These are phyloP conservation scores for Arremon aurantiirostris DNA, from an alignment of 2,797 vertebrate genomes.

Conservation along the genomic window DNA sequence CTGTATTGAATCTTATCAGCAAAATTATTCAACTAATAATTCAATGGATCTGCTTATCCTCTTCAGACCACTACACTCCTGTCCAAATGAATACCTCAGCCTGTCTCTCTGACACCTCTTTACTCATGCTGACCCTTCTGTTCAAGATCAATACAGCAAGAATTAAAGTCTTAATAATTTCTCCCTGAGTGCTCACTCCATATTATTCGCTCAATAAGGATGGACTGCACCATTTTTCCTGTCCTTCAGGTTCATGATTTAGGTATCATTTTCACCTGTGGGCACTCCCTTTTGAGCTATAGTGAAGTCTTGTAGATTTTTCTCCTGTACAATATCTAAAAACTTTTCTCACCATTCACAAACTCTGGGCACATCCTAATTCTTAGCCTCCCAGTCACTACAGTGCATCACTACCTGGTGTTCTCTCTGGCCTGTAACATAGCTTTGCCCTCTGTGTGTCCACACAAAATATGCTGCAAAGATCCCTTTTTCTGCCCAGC, in stretches of 20 bases:
- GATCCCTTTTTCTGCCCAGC: neutral
- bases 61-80: neutral
- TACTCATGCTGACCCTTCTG: constrained; percentile 9
- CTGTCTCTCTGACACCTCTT: constrained; percentile 10
- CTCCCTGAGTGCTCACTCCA: neutral
- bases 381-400: neutral
- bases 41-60: constrained; percentile 7
- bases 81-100: constrained; percentile 18
- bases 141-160: constrained; percentile 34
- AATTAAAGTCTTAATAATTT: constrained; percentile 57
- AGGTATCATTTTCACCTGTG: neutral
- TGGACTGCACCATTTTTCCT: neutral
- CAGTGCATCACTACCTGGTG: neutral
- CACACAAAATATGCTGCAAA: neutral
- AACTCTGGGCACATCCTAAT: neutral
- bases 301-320: neutral
- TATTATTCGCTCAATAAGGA: neutral
- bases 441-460: neutral
- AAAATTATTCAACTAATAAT: constrained; percentile 30
- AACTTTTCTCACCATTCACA: neutral
- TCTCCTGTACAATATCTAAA: neutral
- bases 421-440: neutral
- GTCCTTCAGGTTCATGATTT: constrained; percentile 17
- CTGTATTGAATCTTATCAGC: neutral
- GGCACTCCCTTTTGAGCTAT: neutral